Percentiles rank a stretch among this genome's conserved stretches.
Evolutionary conservation across 2,113 vertebrate genomes (phyloP).

Genomic region (Syngnathus scovelli): DNA sequence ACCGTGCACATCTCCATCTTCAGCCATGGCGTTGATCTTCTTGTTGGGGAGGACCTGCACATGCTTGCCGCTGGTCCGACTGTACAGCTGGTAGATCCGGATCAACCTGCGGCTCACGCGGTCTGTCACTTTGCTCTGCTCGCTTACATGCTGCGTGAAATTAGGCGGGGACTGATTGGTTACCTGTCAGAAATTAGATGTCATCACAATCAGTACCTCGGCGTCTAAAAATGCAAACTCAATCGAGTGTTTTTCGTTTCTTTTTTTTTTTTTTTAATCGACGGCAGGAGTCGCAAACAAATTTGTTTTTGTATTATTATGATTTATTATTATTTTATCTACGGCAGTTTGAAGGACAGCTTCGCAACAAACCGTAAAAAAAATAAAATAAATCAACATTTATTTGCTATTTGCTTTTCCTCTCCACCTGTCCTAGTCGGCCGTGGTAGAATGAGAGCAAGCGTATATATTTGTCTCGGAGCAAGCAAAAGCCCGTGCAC

Average conservation of each 20-base stretch:
- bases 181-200: constrained; percentile 99
- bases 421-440: not conserved
- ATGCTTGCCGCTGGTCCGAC: constrained; percentile 97
- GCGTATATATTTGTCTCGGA: constrained; percentile 2
- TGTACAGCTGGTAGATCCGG: constrained; percentile 99
- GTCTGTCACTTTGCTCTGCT: constrained; percentile 98
- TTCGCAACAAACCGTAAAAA: no score
- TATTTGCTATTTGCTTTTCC: not conserved
- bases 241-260: no score
- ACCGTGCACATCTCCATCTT: constrained; percentile 93
- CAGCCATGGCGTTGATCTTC: constrained; percentile 99
- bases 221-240: no score
- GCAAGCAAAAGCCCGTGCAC: constrained; percentile 29
- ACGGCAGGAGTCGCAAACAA: no score
- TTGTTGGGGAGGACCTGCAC: constrained; percentile 96
- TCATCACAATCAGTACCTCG: constrained; percentile 59
- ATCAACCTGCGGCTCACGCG: constrained; percentile 92
- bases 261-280: not conserved
- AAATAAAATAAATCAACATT: no score
- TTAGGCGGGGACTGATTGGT: constrained; percentile 99
- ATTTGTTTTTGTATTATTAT: no score
- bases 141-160: constrained; percentile 99
- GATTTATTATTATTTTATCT: no score
- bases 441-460: constrained; percentile 38
- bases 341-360: no score